A percentile compares a stretch with the other conserved stretches of the same genome.
phyloP scores from a whole-genome alignment of 2,113 vertebrate species.

The Coregonus clupeaformis region DNA sequence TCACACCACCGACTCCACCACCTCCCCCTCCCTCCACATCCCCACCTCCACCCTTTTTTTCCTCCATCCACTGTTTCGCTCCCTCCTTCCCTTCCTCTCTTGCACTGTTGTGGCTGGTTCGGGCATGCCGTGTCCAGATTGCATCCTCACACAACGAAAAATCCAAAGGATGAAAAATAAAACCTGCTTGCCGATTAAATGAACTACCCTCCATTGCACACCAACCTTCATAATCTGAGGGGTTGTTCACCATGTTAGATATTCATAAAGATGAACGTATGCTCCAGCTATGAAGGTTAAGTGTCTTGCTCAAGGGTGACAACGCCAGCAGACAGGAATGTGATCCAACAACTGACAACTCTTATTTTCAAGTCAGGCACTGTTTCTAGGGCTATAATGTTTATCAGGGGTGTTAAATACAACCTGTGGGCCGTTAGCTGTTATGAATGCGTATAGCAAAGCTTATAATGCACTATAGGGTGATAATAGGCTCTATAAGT shows the following conservation, averaged over 20 bases:
- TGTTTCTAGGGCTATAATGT: no score
- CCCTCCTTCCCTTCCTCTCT: conserved; percentile 2
- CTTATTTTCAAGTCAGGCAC: neutral
- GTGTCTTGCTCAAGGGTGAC: neutral
- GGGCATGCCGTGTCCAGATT: conserved; percentile 61
- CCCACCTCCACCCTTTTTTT: neutral
- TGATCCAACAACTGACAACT: neutral
- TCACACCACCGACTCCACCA: neutral
- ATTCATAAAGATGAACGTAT: neutral
- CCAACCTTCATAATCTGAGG: neutral
- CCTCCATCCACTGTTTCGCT: conserved; percentile 29
- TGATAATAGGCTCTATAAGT: no score
- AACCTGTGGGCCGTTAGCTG: no score
- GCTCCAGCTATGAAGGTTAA: neutral
- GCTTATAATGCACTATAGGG: no score
- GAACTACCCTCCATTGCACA: conserved; percentile 13
- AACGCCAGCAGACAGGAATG: neutral
- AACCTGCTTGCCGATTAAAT: neutral
- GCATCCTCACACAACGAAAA: conserved; percentile 27
- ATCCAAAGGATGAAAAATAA: neutral
- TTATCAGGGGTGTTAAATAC: no score
- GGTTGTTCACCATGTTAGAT: conserved; percentile 8
- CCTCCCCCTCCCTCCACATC: neutral
- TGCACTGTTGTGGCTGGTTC: conserved; percentile 45
- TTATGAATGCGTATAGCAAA: no score